These are phyloP conservation scores for Cephonodes hylas DNA, from an alignment of 2,888 invertebrate genomes.

Conservation along the genomic window DNA sequence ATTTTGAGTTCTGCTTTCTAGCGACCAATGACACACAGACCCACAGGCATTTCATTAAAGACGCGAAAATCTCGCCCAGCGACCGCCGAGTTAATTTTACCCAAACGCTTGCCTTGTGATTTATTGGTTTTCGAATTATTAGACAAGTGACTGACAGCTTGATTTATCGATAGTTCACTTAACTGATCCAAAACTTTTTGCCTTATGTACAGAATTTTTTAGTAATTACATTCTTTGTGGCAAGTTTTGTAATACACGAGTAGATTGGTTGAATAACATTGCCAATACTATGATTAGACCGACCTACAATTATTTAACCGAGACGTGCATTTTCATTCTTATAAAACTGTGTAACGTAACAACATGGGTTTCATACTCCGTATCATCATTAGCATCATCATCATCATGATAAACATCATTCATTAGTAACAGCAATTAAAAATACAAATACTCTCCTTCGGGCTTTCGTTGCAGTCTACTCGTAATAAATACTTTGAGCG, in stretches of 20 bases:
- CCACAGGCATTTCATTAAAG: constrained; percentile 2
- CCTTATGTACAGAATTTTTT: background rate
- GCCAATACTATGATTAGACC: background rate
- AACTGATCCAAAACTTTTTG: constrained; percentile 7
- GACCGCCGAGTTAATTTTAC: constrained; percentile 1
- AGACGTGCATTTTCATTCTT: too few relatives aligned
- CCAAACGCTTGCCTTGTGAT: background rate
- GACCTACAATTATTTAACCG: too few relatives aligned
- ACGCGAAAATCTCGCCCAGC: background rate
- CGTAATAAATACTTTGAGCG: too few relatives aligned
- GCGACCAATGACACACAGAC: background rate
- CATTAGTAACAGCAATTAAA: too few relatives aligned
- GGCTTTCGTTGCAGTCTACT: too few relatives aligned
- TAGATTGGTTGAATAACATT: background rate
- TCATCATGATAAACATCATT: too few relatives aligned
- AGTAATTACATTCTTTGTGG: background rate
- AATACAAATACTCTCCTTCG: background rate
- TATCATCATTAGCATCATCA: too few relatives aligned
- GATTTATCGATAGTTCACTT: constrained; percentile 13
- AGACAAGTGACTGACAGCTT: constrained; percentile 13
- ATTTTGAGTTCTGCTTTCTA: background rate
- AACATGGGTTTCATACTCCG: too few relatives aligned
- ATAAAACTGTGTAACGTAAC: too few relatives aligned
- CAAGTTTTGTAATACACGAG: too few relatives aligned
- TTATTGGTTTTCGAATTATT: constrained; percentile 12